A percentile compares a stretch with the other conserved stretches of the same genome.
These are phyloP conservation scores for Phorcus lineatus DNA, from an alignment of 2,888 invertebrate species.

Conservation along the genomic window DNA sequence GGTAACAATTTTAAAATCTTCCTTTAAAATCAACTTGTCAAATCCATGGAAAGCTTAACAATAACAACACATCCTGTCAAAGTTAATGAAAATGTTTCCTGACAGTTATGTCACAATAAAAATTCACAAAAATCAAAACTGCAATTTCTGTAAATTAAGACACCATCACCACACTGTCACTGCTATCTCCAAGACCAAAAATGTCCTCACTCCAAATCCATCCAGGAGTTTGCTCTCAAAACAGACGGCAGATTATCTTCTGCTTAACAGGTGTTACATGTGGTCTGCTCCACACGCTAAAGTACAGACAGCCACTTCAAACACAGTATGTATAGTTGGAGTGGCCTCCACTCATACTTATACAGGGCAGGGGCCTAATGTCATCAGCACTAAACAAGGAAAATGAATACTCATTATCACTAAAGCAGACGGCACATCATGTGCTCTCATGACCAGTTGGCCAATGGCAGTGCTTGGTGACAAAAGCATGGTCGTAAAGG, in stretches of 20 bases:
- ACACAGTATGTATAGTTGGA: conserved; percentile 3
- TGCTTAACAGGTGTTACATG: background rate
- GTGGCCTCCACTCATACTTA: background rate
- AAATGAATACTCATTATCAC: background rate
- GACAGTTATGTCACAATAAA: background rate
- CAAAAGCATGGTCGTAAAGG: background rate
- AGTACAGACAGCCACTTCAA: background rate
- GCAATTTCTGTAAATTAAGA: too few relatives aligned
- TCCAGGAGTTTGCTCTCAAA: background rate
- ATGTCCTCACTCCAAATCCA: background rate
- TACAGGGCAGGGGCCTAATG: conserved; percentile 3
- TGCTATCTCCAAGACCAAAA: background rate
- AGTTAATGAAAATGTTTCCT: too few relatives aligned
- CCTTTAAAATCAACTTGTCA: too few relatives aligned
- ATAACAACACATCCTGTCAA: too few relatives aligned
- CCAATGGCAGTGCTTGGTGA: background rate
- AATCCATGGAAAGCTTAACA: too few relatives aligned
- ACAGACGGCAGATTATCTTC: background rate
- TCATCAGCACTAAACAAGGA: background rate
- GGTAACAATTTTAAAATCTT: too few relatives aligned
- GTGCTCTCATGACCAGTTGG: background rate
- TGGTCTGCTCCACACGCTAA: background rate
- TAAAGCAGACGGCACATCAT: background rate
- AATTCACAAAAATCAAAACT: background rate
- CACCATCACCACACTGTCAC: too few relatives aligned